phyloP scores from a whole-genome alignment of 2,113 vertebrate species.

The cat (Felis catus) region F.catus_Fca126_mat1.0 CM031415.1:104003001-104003500 shows the following conservation, averaged over 20 bases:
- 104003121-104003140: neutral
- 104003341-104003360: conserved; percentile 82
- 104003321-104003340: neutral
- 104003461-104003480: conserved; percentile 86
- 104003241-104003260: neutral
- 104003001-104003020: neutral
- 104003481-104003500: neutral
- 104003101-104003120: neutral
- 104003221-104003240: too few species aligned
- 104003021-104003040: neutral
- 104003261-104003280: neutral
- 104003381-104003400: conserved; percentile 97
- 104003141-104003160: neutral
- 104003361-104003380: conserved; percentile 95
- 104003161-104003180: neutral
- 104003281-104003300: neutral
- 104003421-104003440: conserved; percentile 97
- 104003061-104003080: neutral
- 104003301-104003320: neutral
- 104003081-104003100: neutral
- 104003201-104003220: neutral
- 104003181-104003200: neutral
- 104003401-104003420: conserved; percentile 96
- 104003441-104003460: conserved; percentile 93
- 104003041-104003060: neutral